phyloP scores from a whole-genome alignment of 2,888 invertebrate species.

The Ceramica pisi region DNA sequence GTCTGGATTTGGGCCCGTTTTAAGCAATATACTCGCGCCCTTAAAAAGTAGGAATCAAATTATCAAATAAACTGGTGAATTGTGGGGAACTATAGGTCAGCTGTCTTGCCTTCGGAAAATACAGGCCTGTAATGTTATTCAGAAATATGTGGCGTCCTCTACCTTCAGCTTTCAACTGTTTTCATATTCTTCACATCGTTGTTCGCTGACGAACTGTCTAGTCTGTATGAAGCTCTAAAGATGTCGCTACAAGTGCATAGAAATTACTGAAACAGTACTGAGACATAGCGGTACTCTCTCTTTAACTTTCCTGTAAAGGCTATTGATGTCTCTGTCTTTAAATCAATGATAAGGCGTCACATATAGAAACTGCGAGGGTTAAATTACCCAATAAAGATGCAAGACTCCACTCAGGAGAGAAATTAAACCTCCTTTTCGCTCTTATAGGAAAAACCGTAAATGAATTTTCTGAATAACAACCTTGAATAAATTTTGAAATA shows the following conservation, averaged over 20 bases:
- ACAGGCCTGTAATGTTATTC: neutral
- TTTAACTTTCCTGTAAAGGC: slow-evolving; percentile 1
- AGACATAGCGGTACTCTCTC: slow-evolving; percentile 17
- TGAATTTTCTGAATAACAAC: neutral
- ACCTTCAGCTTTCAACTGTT: neutral
- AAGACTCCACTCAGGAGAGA: neutral
- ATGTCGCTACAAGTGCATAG: slow-evolving; percentile 23
- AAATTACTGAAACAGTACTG: slow-evolving; percentile 1
- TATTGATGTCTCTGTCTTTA: slow-evolving; percentile 9
- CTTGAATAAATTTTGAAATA: neutral
- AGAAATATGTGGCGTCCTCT: slow-evolving; percentile 31
- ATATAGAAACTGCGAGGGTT: neutral
- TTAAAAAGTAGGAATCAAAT: too few species aligned
- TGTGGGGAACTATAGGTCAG: too few species aligned
- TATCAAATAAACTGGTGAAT: too few species aligned
- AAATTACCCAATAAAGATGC: slow-evolving; percentile 27
- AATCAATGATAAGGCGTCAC: slow-evolving; percentile 41
- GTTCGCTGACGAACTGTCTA: neutral
- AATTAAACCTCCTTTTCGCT: slow-evolving; percentile 20
- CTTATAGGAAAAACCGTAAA: slow-evolving; percentile 2
- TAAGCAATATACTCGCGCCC: too few species aligned
- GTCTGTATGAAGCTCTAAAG: slow-evolving; percentile 16
- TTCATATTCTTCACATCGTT: neutral
- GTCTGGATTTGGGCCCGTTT: too few species aligned
- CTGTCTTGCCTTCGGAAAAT: neutral